Evolutionary conservation across 1,140 invertebrate species (phyloP).

Genomic region (Aphelinus certus): DNA sequence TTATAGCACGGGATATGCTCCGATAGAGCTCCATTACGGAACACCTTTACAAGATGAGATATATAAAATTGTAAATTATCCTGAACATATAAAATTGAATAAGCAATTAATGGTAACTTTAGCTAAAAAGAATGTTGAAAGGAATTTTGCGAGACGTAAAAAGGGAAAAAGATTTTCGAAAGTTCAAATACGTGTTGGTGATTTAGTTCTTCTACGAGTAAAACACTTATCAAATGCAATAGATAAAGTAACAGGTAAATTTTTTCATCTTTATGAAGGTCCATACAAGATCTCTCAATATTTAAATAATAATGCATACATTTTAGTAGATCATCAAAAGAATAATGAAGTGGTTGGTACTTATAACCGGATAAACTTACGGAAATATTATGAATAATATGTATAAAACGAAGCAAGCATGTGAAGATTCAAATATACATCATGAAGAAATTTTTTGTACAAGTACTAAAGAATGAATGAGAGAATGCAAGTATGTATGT

Average conservation of each 20-base stretch:
- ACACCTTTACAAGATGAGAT: background rate
- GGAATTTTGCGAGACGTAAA: background rate
- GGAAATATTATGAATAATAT: background rate
- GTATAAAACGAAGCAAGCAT: no score
- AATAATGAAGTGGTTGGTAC: background rate
- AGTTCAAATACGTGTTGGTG: background rate
- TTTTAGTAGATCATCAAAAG: background rate
- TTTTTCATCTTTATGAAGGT: slow-evolving; percentile 18
- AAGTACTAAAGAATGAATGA: no score
- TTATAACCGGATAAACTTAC: background rate
- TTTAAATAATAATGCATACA: slow-evolving; percentile 6
- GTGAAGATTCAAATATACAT: no score
- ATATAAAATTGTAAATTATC: background rate
- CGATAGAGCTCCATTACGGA: background rate
- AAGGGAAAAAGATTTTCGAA: background rate
- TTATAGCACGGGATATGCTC: background rate
- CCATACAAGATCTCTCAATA: background rate
- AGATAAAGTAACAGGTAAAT: slow-evolving; percentile 9
- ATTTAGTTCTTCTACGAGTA: slow-evolving; percentile 2
- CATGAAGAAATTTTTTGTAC: no score
- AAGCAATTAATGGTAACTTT: slow-evolving; percentile 1
- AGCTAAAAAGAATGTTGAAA: background rate
- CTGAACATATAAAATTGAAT: background rate
- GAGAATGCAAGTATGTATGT: no score
- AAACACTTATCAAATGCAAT: slow-evolving; percentile 7